A percentile compares a stretch with the other conserved stretches of the same genome.
phyloP scores from a whole-genome alignment of 2,113 vertebrate species.

The Paraplagusia blochii region DNA sequence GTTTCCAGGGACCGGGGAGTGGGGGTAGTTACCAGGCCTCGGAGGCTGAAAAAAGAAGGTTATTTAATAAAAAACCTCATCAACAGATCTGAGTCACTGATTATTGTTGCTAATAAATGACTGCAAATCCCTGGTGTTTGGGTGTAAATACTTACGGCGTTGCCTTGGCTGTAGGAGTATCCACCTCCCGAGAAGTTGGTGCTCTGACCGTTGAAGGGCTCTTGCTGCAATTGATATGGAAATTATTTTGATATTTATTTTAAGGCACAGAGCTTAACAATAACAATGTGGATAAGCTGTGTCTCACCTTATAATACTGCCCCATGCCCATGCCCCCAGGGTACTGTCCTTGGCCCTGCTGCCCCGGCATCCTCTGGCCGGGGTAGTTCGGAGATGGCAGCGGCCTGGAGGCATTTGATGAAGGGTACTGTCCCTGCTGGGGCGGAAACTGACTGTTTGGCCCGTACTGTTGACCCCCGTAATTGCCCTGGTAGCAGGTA shows the following conservation, averaged over 20 bases:
- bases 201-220: slow-evolving; percentile 81
- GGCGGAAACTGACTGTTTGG: slow-evolving; percentile 95
- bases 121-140: no score
- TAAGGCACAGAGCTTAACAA: neutral
- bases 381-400: slow-evolving; percentile 94
- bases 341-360: slow-evolving; percentile 91
- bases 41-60: slow-evolving; percentile 78
- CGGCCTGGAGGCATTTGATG: slow-evolving; percentile 87
- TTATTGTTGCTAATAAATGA: no score
- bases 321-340: slow-evolving; percentile 91
- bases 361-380: slow-evolving; percentile 92
- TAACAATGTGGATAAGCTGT: neutral
- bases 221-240: slow-evolving; percentile 68
- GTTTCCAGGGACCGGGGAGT: slow-evolving; percentile 99
- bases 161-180: slow-evolving; percentile 85
- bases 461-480: slow-evolving; percentile 96
- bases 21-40: slow-evolving; percentile 95
- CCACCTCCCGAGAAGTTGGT: slow-evolving; percentile 83
- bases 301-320: slow-evolving; percentile 94
- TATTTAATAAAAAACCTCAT: slow-evolving; percentile 34
- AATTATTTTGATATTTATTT: neutral
- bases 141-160: slow-evolving; percentile 75
- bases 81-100: neutral
- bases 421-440: slow-evolving; percentile 93
- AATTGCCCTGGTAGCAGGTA: slow-evolving; percentile 80